These are phyloP conservation scores for Anguilla obscura DNA, from an alignment of 2,797 vertebrate genomes.

Conservation along the genomic window DNA sequence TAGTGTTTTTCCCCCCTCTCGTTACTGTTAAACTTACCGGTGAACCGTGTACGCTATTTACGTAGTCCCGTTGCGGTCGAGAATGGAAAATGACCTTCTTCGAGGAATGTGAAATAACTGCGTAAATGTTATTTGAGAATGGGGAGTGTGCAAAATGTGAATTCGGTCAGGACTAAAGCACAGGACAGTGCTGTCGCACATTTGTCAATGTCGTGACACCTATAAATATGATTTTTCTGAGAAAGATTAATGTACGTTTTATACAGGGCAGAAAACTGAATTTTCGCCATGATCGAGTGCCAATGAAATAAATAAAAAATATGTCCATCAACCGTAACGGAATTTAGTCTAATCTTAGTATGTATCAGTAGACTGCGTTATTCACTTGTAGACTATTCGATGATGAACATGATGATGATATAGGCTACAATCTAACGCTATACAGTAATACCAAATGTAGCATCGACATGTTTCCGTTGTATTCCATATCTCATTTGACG, in stretches of 20 bases:
- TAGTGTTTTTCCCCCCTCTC: slow-evolving; percentile 20
- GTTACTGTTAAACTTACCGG: slow-evolving; percentile 60
- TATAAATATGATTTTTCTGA: background rate
- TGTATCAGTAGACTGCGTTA: background rate
- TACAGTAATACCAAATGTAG: background rate
- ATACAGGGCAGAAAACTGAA: background rate
- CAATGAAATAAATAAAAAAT: background rate
- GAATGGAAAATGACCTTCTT: background rate
- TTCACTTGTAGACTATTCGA: background rate
- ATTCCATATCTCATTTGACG: background rate
- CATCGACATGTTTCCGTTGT: background rate
- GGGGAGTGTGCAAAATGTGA: slow-evolving; percentile 30
- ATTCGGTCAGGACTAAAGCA: slow-evolving; percentile 25
- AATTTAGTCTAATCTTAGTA: background rate
- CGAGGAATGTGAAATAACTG: background rate
- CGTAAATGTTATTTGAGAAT: slow-evolving; percentile 31
- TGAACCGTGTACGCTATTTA: slow-evolving; percentile 52
- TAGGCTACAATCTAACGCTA: background rate
- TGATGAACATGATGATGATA: background rate
- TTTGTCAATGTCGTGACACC: slow-evolving; percentile 44
- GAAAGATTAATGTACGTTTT: background rate
- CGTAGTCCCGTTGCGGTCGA: slow-evolving; percentile 44
- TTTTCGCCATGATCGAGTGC: background rate
- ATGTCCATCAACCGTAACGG: background rate
- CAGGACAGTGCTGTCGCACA: slow-evolving; percentile 1